Base-by-base conservation (phyloP, 2,113 vertebrate species). In the Manacus vitellinus region DNA sequence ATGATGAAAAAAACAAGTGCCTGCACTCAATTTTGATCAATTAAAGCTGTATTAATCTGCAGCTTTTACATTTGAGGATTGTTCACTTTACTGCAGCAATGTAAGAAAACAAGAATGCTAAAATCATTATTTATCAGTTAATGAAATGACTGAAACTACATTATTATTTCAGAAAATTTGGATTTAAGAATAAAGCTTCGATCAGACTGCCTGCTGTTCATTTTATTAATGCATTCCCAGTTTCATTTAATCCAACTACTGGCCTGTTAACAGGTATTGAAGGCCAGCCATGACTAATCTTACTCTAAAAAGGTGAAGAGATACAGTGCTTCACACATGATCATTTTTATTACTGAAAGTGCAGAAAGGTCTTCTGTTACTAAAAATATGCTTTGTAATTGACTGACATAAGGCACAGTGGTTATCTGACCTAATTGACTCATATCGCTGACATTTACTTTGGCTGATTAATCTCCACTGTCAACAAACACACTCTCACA, bases 11-110 rank as follows among this genome's bases (percentile, higher is more conserved):
- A 83, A 94, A 54, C 94, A 93, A 96, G 80, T 65, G 95, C 70
- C 85, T 91, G 86, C 83, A 85, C 94, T 94, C 76, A 96, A 94
- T 96, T 96, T 92, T 87, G 85, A 93, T 94, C 92, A 96, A 96
- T 96, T 96, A 96, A 95, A 89, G 77, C 80, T 78, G 86, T 91
- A 95, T 92, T 84, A 96, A 95, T 80, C 85, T 74, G 85, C 75
- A 90, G 92, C 59, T 96, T 96, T 94, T 91, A 87, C 65, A 94
- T 91, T 86, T 65, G 79, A 92, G 94, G 84, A 94, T 91, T 81
- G 92, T 87, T 95, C 96, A 84, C 62, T 96, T 81, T 91, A 54
- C 55, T 75, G 75, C 52, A 81, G 49, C 37, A 89, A 20, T 30
- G 47, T 84, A 89, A 96, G 91, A 80, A 96, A 94, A 92, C 67